Percentiles rank a stretch among this genome's conserved stretches.
phyloP scores from a whole-genome alignment of 2,888 invertebrate genomes.

The Tiliacea aurago region DNA sequence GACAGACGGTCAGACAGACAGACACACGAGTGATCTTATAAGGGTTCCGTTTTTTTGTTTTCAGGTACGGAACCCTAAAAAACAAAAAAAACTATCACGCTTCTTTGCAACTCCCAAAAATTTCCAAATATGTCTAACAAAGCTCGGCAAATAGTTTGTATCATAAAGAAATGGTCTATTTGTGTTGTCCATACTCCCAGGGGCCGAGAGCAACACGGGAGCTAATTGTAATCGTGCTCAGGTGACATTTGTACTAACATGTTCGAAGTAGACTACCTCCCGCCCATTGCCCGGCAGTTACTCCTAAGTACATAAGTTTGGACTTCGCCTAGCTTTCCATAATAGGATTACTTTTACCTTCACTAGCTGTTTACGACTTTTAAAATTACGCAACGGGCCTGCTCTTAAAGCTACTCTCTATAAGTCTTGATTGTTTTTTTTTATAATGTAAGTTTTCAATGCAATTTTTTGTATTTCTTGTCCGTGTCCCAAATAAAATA shows the following conservation, averaged over 20 bases:
- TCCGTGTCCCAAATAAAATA: too few relatives aligned
- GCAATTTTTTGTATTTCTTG: too few relatives aligned
- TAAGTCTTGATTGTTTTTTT: too few relatives aligned
- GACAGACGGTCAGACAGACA: too few relatives aligned
- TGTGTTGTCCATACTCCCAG: conserved; percentile 14
- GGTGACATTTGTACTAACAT: conserved; percentile 54
- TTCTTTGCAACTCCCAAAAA: background rate
- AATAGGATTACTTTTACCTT: background rate
- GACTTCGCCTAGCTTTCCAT: conserved; percentile 29
- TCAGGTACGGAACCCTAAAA: too few relatives aligned
- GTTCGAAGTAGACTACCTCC: conserved; percentile 38
- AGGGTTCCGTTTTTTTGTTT: too few relatives aligned
- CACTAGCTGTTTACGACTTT: background rate
- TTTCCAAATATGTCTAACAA: background rate
- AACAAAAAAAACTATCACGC: background rate
- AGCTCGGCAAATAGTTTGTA: background rate
- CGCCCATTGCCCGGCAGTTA: conserved; percentile 32
- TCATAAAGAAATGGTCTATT: background rate
- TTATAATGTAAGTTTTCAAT: too few relatives aligned
- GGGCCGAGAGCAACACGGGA: conserved; percentile 15
- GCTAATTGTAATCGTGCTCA: conserved; percentile 62
- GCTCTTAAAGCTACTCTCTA: too few relatives aligned
- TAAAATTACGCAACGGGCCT: background rate
- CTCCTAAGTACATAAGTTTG: conserved; percentile 57
- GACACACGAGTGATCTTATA: too few relatives aligned